phyloP scores from a whole-genome alignment of 2,888 invertebrate genomes.

The Tiliacea citrago region DNA sequence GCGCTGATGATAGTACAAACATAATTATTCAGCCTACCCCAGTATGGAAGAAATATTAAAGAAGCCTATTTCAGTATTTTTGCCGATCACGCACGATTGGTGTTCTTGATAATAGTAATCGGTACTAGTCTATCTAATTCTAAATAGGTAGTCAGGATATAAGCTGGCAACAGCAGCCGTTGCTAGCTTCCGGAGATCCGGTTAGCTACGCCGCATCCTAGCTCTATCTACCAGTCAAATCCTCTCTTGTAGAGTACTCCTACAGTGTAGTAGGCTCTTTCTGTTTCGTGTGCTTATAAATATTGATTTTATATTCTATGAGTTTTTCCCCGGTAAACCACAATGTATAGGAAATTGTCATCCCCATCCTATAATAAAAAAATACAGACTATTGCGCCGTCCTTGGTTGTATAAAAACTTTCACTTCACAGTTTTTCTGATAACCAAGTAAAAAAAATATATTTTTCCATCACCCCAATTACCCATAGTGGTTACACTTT shows the following conservation, averaged over 20 bases:
- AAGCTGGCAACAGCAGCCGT: no score
- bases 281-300: not conserved
- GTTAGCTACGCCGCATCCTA: not conserved
- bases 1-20: constrained; percentile 11
- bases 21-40: constrained; percentile 6
- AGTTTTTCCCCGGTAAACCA: not conserved
- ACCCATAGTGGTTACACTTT: constrained; percentile 73
- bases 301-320: not conserved
- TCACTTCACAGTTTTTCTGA: constrained; percentile 55
- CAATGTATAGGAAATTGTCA: not conserved
- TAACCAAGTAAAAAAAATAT: constrained; percentile 53
- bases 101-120: no score
- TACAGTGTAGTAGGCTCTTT: no score
- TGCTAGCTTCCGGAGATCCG: not conserved
- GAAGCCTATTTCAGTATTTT: not conserved
- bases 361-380: not conserved
- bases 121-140: no score
- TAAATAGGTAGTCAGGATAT: no score
- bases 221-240: not conserved
- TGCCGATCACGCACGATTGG: no score
- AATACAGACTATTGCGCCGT: not conserved
- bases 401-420: constrained; percentile 38
- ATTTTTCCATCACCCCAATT: constrained; percentile 73
- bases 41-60: constrained; percentile 2
- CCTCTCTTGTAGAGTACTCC: not conserved